Conservation (phyloP, 2,797 vertebrate genomes). For the Prunella strophiata region DNA sequence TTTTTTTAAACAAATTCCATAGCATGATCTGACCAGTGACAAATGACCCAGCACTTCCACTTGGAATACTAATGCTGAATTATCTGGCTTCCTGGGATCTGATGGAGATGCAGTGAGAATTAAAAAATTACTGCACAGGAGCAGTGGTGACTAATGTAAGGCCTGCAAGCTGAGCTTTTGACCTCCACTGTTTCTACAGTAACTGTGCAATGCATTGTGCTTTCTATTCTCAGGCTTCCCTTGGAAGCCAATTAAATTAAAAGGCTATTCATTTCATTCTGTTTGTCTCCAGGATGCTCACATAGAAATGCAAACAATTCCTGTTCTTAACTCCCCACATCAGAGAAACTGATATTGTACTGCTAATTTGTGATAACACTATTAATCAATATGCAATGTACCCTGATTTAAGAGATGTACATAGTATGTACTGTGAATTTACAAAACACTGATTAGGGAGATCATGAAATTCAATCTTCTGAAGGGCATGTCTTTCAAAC, state of each 20-base stretch:
- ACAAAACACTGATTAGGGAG: conserved; percentile 30
- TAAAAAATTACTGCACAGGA: conserved; percentile 38
- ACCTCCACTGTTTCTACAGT: conserved; percentile 66
- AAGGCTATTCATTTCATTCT: conserved; percentile 75
- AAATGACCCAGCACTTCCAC: conserved; percentile 47
- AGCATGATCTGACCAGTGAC: conserved; percentile 34
- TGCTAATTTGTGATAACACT: conserved; percentile 44
- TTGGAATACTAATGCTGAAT: conserved; percentile 47
- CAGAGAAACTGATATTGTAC: conserved; percentile 50
- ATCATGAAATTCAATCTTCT: conserved; percentile 17
- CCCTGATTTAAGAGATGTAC: neutral
- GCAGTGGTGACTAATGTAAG: conserved; percentile 8
- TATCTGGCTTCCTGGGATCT: conserved; percentile 39
- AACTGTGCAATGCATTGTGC: conserved; percentile 61
- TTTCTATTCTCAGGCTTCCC: conserved; percentile 67
- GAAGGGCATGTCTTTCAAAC: neutral
- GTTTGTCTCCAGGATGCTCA: conserved; percentile 69
- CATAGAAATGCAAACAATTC: conserved; percentile 72
- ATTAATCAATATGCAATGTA: conserved; percentile 24
- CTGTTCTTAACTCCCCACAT: conserved; percentile 57
- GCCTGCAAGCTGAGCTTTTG: conserved; percentile 36
- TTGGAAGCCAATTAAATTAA: conserved; percentile 80
- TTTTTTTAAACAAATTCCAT: conserved; percentile 47
- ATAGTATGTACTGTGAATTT: neutral
- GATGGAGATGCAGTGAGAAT: conserved; percentile 51